phyloP scores from a whole-genome alignment of 2,797 vertebrate species.

The Macropodus opercularis region DNA sequence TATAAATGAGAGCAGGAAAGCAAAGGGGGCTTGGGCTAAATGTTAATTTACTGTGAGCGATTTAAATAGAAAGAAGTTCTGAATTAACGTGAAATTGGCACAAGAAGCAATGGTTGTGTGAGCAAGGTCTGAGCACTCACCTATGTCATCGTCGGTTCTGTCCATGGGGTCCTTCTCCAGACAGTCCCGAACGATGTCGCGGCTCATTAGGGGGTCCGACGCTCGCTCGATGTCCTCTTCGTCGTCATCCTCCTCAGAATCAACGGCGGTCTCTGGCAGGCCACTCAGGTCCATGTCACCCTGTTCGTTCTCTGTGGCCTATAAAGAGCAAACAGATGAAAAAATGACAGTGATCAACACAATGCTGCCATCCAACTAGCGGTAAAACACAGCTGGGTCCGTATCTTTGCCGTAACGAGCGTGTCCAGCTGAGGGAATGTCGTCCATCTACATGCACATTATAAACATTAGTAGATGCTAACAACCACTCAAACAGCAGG shows the following conservation, averaged over 20 bases:
- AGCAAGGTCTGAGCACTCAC: too few relatives aligned
- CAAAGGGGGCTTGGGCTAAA: constrained; percentile 14
- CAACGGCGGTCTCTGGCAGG: constrained; percentile 96
- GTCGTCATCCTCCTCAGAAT: constrained; percentile 98
- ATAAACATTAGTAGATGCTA: background rate
- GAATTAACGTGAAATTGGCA: constrained; percentile 17
- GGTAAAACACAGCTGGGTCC: background rate
- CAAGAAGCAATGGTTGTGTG: background rate
- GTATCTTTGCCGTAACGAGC: background rate
- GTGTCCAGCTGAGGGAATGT: background rate
- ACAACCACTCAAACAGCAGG: constrained; percentile 12
- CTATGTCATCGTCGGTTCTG: constrained; percentile 97
- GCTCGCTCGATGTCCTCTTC: constrained; percentile 98
- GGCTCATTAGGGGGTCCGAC: constrained; percentile 96
- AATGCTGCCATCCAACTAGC: constrained; percentile 1
- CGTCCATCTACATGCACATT: background rate
- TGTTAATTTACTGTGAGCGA: constrained; percentile 34
- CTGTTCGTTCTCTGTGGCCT: constrained; percentile 98
- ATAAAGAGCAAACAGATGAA: background rate
- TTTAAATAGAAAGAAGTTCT: constrained; percentile 31
- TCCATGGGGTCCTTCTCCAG: constrained; percentile 99
- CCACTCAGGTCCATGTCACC: constrained; percentile 99
- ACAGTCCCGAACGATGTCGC: constrained; percentile 97
- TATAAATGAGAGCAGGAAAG: constrained; percentile 15
- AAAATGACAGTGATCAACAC: too few relatives aligned